These are phyloP conservation scores for Tanypteryx hageni DNA, from an alignment of 2,888 invertebrate genomes.

Conservation along the genomic window DNA sequence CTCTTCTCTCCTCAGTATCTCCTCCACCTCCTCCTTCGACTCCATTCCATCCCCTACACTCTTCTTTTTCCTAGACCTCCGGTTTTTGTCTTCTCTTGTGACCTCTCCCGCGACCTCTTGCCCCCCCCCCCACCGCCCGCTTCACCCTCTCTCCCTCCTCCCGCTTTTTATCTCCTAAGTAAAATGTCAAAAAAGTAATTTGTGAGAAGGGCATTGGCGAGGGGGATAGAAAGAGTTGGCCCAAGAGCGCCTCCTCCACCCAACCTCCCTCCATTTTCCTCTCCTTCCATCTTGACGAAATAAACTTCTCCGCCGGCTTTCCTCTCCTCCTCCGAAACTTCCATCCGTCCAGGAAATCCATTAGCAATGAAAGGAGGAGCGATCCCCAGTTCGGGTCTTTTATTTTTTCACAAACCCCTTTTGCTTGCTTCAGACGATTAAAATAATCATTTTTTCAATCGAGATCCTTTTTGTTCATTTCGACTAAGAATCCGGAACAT, in stretches of 20 bases:
- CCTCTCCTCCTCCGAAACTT: not conserved
- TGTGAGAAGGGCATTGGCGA: constrained; percentile 60
- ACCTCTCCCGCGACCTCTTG: constrained; percentile 27
- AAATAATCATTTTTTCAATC: too few relatives aligned
- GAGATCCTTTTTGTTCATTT: not conserved
- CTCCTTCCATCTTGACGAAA: constrained; percentile 55
- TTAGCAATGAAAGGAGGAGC: constrained; percentile 47
- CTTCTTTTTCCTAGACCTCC: constrained; percentile 32
- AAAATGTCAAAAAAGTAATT: constrained; percentile 64
- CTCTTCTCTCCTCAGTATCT: not conserved
- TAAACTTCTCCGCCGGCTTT: constrained; percentile 17
- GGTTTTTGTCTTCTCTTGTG: constrained; percentile 50
- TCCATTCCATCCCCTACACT: not conserved
- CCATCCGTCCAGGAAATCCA: constrained; percentile 42
- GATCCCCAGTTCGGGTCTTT: constrained; percentile 11
- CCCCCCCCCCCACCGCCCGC: not conserved
- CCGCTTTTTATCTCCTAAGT: constrained; percentile 60
- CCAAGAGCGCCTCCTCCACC: not conserved
- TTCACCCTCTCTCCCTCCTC: not conserved
- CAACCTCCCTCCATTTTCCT: constrained; percentile 4
- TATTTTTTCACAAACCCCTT: not conserved
- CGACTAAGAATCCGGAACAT: constrained; percentile 1
- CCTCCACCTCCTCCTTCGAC: not conserved
- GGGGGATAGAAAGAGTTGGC: constrained; percentile 23
- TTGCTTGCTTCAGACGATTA: not conserved